Evolutionary conservation across 2,113 vertebrate species (phyloP).

Genomic region (Myiozetetes cayanensis): DNA sequence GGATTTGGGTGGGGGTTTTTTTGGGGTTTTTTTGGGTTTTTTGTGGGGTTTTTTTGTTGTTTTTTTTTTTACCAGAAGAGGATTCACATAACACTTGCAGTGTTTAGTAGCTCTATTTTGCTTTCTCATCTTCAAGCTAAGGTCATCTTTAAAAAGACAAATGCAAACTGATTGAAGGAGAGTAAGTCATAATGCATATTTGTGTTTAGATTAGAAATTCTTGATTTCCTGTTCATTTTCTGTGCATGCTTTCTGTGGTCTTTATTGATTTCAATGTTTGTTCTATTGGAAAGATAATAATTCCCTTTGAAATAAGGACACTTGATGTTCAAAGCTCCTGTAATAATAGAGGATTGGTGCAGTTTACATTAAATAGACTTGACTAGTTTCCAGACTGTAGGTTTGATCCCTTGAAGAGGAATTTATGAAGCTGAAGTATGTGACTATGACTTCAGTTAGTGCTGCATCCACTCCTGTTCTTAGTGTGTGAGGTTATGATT

Average conservation of each 20-base stretch:
- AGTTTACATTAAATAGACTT: not conserved
- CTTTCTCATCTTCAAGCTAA: not conserved
- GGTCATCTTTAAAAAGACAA: not conserved
- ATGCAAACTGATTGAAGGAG: not conserved
- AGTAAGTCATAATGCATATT: not conserved
- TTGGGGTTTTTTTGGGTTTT: not conserved
- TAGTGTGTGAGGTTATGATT: not conserved
- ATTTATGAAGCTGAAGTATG: not conserved
- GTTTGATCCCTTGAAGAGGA: not conserved
- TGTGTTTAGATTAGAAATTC: not conserved
- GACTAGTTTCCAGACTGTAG: not conserved
- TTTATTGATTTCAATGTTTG: not conserved
- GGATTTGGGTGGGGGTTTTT: not conserved
- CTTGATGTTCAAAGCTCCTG: not conserved
- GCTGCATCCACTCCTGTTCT: not conserved
- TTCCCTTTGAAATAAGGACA: not conserved
- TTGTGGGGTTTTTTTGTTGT: not conserved
- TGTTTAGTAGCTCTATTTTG: not conserved
- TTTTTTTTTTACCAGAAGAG: accelerated
- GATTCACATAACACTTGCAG: not conserved
- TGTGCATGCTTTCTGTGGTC: not conserved
- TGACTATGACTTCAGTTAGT: not conserved
- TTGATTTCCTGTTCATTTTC: not conserved
- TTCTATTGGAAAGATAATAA: not conserved
- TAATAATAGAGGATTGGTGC: not conserved